Conservation (phyloP, 1,140 invertebrate genomes). For the Cylas formicarius region DNA sequence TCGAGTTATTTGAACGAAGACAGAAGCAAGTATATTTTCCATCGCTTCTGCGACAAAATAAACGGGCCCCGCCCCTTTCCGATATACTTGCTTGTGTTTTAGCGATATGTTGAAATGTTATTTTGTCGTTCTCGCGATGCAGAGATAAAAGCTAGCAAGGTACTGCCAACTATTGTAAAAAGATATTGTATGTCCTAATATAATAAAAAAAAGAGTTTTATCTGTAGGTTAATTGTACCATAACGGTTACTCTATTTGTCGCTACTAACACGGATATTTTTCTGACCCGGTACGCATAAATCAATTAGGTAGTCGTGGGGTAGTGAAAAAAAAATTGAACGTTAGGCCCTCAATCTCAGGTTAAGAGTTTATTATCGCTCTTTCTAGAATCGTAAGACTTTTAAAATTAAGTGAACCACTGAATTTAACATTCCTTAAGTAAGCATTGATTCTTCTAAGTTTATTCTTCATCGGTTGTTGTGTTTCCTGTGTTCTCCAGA, state of each 20-base stretch:
- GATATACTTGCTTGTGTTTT: conserved; percentile 17
- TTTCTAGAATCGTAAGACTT: conserved; percentile 22
- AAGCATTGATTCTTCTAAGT: conserved; percentile 9
- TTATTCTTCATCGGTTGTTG: conserved; percentile 10
- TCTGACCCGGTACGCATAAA: conserved; percentile 19
- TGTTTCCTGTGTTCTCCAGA: conserved; percentile 6
- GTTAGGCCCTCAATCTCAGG: conserved; percentile 40
- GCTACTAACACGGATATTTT: conserved; percentile 31
- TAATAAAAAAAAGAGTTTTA: conserved; percentile 28
- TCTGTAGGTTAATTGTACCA: conserved; percentile 36
- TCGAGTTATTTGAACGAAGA: conserved; percentile 12
- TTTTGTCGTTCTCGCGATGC: conserved; percentile 33
- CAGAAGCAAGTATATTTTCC: conserved; percentile 5
- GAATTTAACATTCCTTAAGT: conserved; percentile 29
- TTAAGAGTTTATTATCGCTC: conserved; percentile 34
- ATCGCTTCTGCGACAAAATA: no score
- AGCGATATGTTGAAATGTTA: conserved; percentile 21
- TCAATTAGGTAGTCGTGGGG: conserved; percentile 26
- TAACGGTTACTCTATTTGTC: conserved; percentile 31
- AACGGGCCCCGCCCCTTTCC: no score
- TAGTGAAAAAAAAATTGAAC: conserved; percentile 25
- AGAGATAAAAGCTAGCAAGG: conserved; percentile 37
- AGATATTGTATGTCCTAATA: conserved; percentile 39
- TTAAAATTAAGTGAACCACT: conserved; percentile 18
- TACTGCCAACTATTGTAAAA: conserved; percentile 41